These are phyloP conservation scores for Leptocoma aspasia DNA, from an alignment of 2,113 vertebrate genomes.

Conservation along the genomic window DNA sequence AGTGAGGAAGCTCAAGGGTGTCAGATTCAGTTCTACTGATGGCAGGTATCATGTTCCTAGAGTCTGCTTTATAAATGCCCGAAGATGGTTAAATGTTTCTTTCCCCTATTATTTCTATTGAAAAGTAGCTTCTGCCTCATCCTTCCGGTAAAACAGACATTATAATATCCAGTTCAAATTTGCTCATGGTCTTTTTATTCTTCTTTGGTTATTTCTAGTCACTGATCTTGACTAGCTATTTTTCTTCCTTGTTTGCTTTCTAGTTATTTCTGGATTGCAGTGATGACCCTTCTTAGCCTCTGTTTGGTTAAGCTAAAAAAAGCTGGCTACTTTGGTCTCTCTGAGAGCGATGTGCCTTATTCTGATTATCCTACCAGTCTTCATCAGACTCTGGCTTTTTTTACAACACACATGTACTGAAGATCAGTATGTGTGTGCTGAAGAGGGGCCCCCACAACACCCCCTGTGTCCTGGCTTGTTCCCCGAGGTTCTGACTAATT, in stretches of 20 bases:
- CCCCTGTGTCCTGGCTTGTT: not conserved
- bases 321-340: not conserved
- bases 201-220: slow-evolving; percentile 15
- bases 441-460: not conserved
- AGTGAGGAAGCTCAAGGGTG: not conserved
- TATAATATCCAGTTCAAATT: not conserved
- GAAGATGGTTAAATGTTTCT: not conserved
- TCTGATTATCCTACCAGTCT: not conserved
- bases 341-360: not conserved
- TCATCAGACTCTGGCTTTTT: not conserved
- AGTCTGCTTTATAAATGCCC: not conserved
- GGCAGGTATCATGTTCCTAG: not conserved
- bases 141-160: not conserved
- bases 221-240: not conserved
- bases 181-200: not conserved
- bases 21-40: not conserved
- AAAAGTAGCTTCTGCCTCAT: not conserved
- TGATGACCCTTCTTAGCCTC: slow-evolving; percentile 5
- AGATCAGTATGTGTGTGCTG: not conserved
- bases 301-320: slow-evolving; percentile 21
- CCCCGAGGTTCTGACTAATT: not conserved
- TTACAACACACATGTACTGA: not conserved
- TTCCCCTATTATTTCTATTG: not conserved
- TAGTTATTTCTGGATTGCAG: slow-evolving; percentile 18
- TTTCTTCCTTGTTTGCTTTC: slow-evolving; percentile 1